Conservation (phyloP, 2,888 invertebrate species). For the Theodoxus fluviatilis region DNA sequence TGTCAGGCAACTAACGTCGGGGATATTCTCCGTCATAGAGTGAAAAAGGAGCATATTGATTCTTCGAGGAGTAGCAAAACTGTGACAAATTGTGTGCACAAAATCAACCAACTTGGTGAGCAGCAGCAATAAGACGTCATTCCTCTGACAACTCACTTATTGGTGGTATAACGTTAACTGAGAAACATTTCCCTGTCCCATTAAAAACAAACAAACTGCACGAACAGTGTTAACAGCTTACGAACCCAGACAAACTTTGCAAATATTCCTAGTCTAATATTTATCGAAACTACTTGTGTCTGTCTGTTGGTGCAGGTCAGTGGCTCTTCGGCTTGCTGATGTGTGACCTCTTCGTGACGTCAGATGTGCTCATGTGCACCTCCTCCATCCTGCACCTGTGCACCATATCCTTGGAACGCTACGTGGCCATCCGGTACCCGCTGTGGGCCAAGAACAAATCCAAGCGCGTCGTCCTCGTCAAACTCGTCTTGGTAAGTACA, state of each 20-base stretch:
- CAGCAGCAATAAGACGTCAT: not conserved
- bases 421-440: slow-evolving; percentile 87
- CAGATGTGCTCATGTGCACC: slow-evolving; percentile 71
- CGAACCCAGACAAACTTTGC: not conserved
- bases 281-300: not conserved
- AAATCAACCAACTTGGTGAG: not conserved
- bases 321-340: slow-evolving; percentile 78
- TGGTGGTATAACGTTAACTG: too few species aligned
- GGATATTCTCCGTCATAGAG: too few species aligned
- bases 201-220: too few species aligned
- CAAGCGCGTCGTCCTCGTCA: slow-evolving; percentile 69
- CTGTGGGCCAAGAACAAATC: slow-evolving; percentile 70
- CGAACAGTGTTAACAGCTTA: not conserved
- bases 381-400: slow-evolving; percentile 71
- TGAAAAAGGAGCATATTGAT: too few species aligned
- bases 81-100: too few species aligned
- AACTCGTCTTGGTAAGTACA: slow-evolving; percentile 89
- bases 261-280: not conserved
- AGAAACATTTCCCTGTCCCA: too few species aligned
- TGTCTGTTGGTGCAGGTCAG: slow-evolving; percentile 73
- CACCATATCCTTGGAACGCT: slow-evolving; percentile 73
- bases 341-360: slow-evolving; percentile 68
- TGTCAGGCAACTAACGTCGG: too few species aligned
- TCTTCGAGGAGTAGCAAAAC: too few species aligned
- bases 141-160: too few species aligned